These are phyloP conservation scores for Apteryx owenii DNA, from an alignment of 2,113 vertebrate genomes.

Conservation along the genomic window DNA sequence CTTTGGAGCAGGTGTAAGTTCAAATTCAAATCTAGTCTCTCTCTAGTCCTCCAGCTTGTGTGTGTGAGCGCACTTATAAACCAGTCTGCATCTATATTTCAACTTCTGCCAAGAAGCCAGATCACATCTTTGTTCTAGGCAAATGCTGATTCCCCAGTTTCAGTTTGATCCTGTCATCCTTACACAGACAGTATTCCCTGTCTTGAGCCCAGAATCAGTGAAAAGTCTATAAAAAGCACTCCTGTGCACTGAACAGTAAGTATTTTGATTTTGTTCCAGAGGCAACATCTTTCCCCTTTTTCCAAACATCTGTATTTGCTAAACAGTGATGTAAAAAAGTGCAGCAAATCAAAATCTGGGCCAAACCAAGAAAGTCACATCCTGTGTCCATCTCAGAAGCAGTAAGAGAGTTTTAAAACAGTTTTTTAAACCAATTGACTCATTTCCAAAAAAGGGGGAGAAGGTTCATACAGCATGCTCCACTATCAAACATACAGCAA, in stretches of 20 bases:
- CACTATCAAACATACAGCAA: neutral
- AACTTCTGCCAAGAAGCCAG: neutral
- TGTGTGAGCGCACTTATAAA: neutral
- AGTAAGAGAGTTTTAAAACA: slow-evolving; percentile 12
- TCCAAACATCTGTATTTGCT: slow-evolving; percentile 63
- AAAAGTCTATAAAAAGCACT: slow-evolving; percentile 44
- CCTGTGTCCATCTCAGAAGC: slow-evolving; percentile 36
- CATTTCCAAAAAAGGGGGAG: neutral
- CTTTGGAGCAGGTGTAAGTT: neutral
- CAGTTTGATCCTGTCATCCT: neutral
- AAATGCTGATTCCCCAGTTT: neutral
- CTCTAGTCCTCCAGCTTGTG: neutral
- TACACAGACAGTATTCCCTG: slow-evolving; percentile 48
- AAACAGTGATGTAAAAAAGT: slow-evolving; percentile 48
- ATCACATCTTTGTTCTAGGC: neutral
- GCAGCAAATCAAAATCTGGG: slow-evolving; percentile 41
- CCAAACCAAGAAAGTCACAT: slow-evolving; percentile 54
- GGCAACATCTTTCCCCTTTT: slow-evolving; percentile 39
- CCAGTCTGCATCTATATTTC: neutral
- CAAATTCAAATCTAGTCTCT: neutral
- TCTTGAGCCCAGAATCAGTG: slow-evolving; percentile 1
- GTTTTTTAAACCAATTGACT: neutral
- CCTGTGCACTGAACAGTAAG: slow-evolving; percentile 30
- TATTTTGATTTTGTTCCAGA: slow-evolving; percentile 38
- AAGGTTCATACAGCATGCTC: neutral